phyloP scores from a whole-genome alignment of 2,888 invertebrate genomes.

The Harpalus rufipes region DNA sequence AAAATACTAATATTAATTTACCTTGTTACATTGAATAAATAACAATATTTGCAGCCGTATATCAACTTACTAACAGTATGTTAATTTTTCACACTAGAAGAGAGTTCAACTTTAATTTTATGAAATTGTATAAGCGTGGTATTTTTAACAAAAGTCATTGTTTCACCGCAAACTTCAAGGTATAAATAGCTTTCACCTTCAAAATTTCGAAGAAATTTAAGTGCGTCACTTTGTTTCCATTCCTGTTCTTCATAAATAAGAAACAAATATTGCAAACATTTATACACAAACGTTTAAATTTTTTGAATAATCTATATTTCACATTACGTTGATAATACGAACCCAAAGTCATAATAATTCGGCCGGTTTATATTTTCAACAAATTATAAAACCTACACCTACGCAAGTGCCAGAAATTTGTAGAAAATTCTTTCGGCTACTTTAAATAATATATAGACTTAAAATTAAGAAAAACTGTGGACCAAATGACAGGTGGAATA shows the following conservation, averaged over 20 bases:
- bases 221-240: background rate
- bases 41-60: background rate
- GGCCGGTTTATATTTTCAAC: too few species aligned
- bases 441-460: too few species aligned
- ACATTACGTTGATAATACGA: too few species aligned
- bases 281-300: background rate
- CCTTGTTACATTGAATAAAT: constrained; percentile 42
- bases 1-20: constrained; percentile 31
- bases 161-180: constrained; percentile 26
- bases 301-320: background rate
- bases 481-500: too few species aligned
- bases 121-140: constrained; percentile 6
- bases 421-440: too few species aligned
- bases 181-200: constrained; percentile 36
- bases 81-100: background rate
- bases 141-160: constrained; percentile 36
- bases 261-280: background rate
- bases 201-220: constrained; percentile 7
- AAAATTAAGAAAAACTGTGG: too few species aligned
- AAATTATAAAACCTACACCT: too few species aligned
- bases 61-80: background rate
- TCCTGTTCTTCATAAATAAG: background rate
- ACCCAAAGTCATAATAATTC: too few species aligned
- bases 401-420: too few species aligned
- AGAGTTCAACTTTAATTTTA: background rate